Evolutionary conservation across 1,140 invertebrate genomes (phyloP).

Genomic region (Ladona fulva): DNA sequence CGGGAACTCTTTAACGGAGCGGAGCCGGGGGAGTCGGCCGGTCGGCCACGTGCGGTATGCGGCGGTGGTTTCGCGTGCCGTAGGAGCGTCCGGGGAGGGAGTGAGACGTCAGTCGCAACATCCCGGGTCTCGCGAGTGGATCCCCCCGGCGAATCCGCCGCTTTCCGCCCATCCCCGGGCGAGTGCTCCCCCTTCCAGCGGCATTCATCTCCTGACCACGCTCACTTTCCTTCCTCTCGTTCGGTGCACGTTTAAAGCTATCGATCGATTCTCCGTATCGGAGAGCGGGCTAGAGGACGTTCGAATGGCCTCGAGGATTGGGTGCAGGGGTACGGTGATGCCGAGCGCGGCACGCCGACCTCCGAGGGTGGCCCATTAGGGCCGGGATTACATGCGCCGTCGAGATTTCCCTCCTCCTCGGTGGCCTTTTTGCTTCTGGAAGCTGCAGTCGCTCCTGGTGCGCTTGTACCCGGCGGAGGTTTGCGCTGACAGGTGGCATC

Average conservation of each 20-base stretch:
- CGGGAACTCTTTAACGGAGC: neutral
- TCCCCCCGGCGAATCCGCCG: neutral
- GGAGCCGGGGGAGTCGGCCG: neutral
- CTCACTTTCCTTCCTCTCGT: neutral
- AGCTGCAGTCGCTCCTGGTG: no score
- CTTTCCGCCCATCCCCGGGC: neutral
- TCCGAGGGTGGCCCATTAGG: neutral
- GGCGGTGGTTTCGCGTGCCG: neutral
- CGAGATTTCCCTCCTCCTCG: neutral
- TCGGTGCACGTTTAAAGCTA: neutral
- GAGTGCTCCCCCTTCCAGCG: neutral
- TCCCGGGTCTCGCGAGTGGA: no score
- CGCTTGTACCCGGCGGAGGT: no score
- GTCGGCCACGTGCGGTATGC: neutral
- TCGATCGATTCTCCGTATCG: neutral
- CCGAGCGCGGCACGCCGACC: neutral
- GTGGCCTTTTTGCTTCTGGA: neutral
- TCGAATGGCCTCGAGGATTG: neutral
- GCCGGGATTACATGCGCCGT: neutral
- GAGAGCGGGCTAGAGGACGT: neutral
- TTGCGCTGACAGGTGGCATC: no score
- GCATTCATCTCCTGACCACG: neutral
- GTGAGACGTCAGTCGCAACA: no score
- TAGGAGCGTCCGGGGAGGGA: no score
- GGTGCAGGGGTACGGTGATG: neutral